Conservation (phyloP, 2,797 vertebrate species). For the Artibeus jamaicensis region DNA sequence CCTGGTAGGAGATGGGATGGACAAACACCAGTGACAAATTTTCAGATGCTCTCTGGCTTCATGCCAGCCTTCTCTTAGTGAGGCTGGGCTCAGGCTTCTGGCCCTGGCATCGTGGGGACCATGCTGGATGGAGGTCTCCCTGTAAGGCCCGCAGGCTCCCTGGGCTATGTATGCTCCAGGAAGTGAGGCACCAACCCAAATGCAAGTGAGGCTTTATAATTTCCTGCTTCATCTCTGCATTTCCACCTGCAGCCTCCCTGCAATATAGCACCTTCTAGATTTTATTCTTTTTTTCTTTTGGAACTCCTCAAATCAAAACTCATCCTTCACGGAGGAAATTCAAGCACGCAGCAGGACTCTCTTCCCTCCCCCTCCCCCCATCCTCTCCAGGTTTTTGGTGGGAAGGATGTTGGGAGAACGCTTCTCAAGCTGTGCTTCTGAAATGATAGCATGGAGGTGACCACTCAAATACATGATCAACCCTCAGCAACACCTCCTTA, state of each 20-base stretch:
- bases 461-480: not conserved
- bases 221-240: not conserved
- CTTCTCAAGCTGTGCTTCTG: not conserved
- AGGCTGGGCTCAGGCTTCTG: not conserved
- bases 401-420: not conserved
- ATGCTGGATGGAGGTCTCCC: not conserved
- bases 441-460: not conserved
- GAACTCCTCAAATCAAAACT: not conserved
- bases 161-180: not conserved
- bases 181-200: not conserved
- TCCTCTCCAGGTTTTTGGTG: not conserved
- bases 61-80: not conserved
- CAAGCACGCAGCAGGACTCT: not conserved
- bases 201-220: not conserved
- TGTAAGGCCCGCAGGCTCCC: not conserved
- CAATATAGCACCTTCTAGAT: not conserved
- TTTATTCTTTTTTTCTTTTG: not conserved
- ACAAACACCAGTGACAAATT: not conserved
- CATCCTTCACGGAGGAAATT: not conserved
- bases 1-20: not conserved
- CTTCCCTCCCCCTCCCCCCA: fast-evolving
- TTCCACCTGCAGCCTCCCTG: not conserved
- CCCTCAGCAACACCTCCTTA: not conserved
- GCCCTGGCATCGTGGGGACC: not conserved
- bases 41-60: not conserved